Percentiles rank a stretch among this genome's conserved stretches.
Conservation (phyloP, 2,888 invertebrate species). For the Bruchidius siliquastri region DNA sequence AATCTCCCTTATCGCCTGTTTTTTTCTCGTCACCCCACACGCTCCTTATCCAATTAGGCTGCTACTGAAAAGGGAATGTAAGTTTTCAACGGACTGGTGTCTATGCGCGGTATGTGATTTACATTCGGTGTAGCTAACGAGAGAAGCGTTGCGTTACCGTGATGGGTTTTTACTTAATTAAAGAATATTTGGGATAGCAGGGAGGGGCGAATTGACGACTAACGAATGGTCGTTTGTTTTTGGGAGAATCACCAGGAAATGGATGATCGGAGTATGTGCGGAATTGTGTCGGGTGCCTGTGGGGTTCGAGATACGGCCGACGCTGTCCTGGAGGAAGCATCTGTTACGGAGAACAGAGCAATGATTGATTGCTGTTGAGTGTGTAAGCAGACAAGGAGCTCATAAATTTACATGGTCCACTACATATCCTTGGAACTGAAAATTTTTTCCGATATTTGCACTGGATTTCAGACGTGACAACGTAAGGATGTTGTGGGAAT, state of each 20-base stretch:
- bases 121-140: background rate
- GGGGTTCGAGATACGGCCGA: background rate
- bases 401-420: too few relatives aligned
- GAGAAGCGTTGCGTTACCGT: background rate
- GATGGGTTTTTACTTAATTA: background rate
- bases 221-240: background rate
- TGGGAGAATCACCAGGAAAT: background rate
- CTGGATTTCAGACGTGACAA: too few relatives aligned
- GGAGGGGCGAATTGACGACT: background rate
- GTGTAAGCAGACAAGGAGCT: background rate
- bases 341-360: background rate
- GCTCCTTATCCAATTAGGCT: background rate
- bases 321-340: background rate
- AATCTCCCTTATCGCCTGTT: background rate
- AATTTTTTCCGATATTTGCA: too few relatives aligned
- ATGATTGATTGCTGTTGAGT: background rate
- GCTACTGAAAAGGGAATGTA: background rate
- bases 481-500: too few relatives aligned
- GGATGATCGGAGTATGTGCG: background rate
- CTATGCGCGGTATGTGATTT: background rate
- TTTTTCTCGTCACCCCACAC: background rate
- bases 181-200: background rate
- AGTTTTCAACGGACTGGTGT: background rate
- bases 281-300: background rate
- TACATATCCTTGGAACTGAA: too few relatives aligned